These are phyloP conservation scores for Asteroscopus sphinx DNA, from an alignment of 2,888 invertebrate genomes.

Conservation along the genomic window DNA sequence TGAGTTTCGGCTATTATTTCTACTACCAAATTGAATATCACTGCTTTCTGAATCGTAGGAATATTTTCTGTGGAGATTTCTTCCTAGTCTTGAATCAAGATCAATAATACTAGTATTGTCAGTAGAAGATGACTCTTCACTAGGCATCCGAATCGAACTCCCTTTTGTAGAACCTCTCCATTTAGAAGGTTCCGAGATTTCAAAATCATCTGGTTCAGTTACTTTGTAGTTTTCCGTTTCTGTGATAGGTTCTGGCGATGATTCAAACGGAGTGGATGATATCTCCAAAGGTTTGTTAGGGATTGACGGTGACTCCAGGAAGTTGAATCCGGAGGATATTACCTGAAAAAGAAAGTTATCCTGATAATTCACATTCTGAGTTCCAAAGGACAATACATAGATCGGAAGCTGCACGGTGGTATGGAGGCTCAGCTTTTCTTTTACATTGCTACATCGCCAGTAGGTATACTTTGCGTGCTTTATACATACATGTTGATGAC, in stretches of 20 bases:
- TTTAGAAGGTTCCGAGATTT: constrained; percentile 89
- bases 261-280: constrained; percentile 82
- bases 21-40: constrained; percentile 71
- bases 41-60: constrained; percentile 80
- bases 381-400: not conserved
- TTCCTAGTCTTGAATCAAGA: constrained; percentile 74
- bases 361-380: not conserved
- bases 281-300: constrained; percentile 81
- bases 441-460: too few relatives aligned
- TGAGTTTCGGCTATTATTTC: constrained; percentile 71
- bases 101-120: constrained; percentile 86
- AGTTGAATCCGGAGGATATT: constrained; percentile 82
- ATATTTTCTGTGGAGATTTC: constrained; percentile 74
- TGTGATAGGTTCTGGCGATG: constrained; percentile 71
- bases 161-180: constrained; percentile 92
- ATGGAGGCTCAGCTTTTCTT: too few relatives aligned
- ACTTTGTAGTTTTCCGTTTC: constrained; percentile 84
- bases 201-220: constrained; percentile 89
- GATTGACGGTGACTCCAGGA: constrained; percentile 75
- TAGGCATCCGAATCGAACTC: constrained; percentile 92
- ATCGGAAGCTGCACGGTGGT: too few relatives aligned
- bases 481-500: too few relatives aligned
- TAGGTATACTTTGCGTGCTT: too few relatives aligned
- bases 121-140: constrained; percentile 86
- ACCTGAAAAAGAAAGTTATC: constrained; percentile 72